Conservation (phyloP, 1,140 invertebrate species). For the Diprion similis region DNA sequence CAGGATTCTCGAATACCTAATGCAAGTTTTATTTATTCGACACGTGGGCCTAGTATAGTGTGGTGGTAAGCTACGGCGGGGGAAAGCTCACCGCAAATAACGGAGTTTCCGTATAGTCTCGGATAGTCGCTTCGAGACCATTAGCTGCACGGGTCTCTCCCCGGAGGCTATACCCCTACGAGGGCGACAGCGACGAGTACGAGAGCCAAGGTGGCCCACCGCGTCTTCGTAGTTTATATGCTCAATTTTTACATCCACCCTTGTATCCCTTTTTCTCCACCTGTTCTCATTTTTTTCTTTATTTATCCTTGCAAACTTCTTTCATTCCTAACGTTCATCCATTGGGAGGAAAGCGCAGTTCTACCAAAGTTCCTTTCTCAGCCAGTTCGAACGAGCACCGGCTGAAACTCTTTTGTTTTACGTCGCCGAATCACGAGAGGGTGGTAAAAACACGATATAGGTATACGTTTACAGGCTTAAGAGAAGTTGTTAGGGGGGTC, state of each 20-base stretch:
- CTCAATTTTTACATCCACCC: constrained; percentile 5
- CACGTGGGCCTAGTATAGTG: constrained; percentile 28
- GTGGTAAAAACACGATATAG: background rate
- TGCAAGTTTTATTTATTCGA: constrained; percentile 30
- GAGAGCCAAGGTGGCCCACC: background rate
- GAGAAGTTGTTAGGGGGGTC: background rate
- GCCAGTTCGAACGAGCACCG: background rate
- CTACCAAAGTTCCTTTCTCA: background rate
- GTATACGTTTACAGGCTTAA: background rate
- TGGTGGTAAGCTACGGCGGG: constrained; percentile 15
- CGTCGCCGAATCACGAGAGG: background rate
- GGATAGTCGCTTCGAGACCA: constrained; percentile 30
- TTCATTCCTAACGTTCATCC: constrained; percentile 1
- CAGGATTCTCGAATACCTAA: background rate
- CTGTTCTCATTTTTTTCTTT: too few species aligned
- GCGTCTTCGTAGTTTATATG: constrained; percentile 5
- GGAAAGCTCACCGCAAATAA: constrained; percentile 26
- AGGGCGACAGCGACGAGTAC: constrained; percentile 8
- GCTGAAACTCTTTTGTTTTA: background rate
- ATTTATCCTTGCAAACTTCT: background rate
- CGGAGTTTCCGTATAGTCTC: constrained; percentile 26
- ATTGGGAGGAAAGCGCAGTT: background rate
- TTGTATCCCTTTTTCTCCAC: background rate
- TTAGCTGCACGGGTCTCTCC: constrained; percentile 27
- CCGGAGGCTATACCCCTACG: constrained; percentile 21